phyloP scores from a whole-genome alignment of 2,113 vertebrate genomes.

The Electrona antarctica region DNA sequence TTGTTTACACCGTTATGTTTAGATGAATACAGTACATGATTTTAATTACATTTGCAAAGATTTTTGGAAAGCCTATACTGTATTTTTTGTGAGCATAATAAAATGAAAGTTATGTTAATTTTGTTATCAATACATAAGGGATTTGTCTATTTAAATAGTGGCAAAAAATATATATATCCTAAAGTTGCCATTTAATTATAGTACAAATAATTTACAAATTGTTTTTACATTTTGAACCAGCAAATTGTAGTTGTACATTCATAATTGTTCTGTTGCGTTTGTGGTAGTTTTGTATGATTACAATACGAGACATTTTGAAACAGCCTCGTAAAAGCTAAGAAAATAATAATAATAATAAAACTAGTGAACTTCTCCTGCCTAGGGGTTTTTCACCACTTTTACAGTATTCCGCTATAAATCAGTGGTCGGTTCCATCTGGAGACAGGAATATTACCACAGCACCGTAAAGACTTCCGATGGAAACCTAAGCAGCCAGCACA shows the following conservation, averaged over 20 bases:
- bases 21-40: too few species aligned
- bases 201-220: too few species aligned
- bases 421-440: constrained; percentile 47
- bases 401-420: constrained; percentile 58
- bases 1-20: too few species aligned
- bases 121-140: too few species aligned
- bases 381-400: constrained; percentile 43
- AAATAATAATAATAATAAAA: constrained; percentile 11
- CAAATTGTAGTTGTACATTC: too few species aligned
- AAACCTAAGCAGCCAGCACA: constrained; percentile 64
- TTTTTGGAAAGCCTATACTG: neutral
- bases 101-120: too few species aligned
- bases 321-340: neutral
- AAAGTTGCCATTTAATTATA: too few species aligned
- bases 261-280: too few species aligned
- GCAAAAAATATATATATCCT: too few species aligned
- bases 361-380: constrained; percentile 55
- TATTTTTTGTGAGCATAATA: too few species aligned
- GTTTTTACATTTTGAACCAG: too few species aligned
- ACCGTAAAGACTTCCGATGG: constrained; percentile 66
- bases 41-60: neutral
- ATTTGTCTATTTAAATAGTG: too few species aligned
- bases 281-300: neutral
- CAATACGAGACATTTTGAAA: neutral
- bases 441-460: constrained; percentile 64